phyloP scores from a whole-genome alignment of 2,113 vertebrate species.

The Cichladusa arquata region DNA sequence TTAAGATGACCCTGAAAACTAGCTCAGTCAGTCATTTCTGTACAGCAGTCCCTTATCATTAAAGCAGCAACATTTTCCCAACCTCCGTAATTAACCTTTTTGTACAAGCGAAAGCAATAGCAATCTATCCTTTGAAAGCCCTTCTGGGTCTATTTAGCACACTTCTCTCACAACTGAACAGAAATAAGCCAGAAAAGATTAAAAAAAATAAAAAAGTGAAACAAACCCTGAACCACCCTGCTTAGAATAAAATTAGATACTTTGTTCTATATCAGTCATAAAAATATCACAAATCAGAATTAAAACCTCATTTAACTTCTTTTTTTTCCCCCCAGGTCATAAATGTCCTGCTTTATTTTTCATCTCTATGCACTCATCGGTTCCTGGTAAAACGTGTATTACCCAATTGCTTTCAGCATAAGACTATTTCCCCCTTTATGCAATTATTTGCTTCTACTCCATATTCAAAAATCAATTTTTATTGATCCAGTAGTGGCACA shows the following conservation, averaged over 20 bases:
- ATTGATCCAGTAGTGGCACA: constrained; percentile 25
- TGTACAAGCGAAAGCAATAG: constrained; percentile 34
- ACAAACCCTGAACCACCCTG: neutral
- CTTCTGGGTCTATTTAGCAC: constrained; percentile 52
- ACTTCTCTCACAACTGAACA: constrained; percentile 49
- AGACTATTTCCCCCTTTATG: constrained; percentile 41
- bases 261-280: constrained; percentile 20
- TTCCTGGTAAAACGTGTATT: constrained; percentile 42
- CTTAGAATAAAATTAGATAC: constrained; percentile 34
- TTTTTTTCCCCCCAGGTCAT: neutral
- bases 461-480: constrained; percentile 60
- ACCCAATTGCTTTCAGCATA: constrained; percentile 36
- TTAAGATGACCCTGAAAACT: constrained; percentile 59
- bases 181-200: neutral
- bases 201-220: neutral
- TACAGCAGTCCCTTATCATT: constrained; percentile 41
- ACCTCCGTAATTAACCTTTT: constrained; percentile 58
- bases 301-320: constrained; percentile 14
- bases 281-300: constrained; percentile 6
- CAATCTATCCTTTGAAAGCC: constrained; percentile 52
- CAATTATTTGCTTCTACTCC: constrained; percentile 50
- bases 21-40: constrained; percentile 47
- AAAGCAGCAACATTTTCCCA: constrained; percentile 50
- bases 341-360: constrained; percentile 4
- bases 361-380: neutral